These are phyloP conservation scores for Incurvaria masculella DNA, from an alignment of 2,888 invertebrate genomes.

Conservation along the genomic window DNA sequence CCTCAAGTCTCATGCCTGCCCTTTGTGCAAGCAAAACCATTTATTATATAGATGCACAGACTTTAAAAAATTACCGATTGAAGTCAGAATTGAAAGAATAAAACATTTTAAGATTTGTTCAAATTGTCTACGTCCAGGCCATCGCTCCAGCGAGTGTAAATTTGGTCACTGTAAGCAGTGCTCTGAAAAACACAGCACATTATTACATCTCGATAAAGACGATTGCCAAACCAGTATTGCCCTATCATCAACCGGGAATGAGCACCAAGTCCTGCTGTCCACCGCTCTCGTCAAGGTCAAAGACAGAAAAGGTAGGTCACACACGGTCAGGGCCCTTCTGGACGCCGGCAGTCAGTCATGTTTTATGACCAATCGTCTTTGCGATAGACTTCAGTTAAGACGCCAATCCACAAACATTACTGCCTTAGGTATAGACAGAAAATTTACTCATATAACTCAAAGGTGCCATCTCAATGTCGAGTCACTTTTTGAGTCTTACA, in stretches of 20 bases:
- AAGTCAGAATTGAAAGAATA: conserved; percentile 2
- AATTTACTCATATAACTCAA: not conserved
- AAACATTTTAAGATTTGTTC: conserved; percentile 6
- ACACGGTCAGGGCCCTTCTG: conserved; percentile 4
- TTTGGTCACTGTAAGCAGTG: not conserved
- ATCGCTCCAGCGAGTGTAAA: conserved; percentile 1
- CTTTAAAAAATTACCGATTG: conserved; percentile 5
- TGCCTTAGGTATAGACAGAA: not conserved
- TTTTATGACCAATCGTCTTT: conserved; percentile 4
- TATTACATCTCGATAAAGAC: not conserved
- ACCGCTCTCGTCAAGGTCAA: conserved; percentile 11
- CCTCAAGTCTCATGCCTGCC: not conserved
- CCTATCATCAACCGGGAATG: not conserved
- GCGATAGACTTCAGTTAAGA: not conserved
- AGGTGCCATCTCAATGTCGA: not conserved
- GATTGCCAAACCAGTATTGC: not conserved
- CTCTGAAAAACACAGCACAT: not conserved
- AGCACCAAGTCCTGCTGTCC: conserved; percentile 8
- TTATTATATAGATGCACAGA: conserved; percentile 6
- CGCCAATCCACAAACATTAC: not conserved
- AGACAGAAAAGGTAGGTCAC: conserved; percentile 4
- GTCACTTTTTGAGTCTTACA: not conserved
- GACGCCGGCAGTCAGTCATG: conserved; percentile 10
- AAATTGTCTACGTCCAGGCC: conserved; percentile 10
- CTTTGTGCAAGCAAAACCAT: conserved; percentile 8